A percentile compares a stretch with the other conserved stretches of the same genome.
These are phyloP conservation scores for Lypha dubia DNA, from an alignment of 2,888 invertebrate species.

Conservation along the genomic window DNA sequence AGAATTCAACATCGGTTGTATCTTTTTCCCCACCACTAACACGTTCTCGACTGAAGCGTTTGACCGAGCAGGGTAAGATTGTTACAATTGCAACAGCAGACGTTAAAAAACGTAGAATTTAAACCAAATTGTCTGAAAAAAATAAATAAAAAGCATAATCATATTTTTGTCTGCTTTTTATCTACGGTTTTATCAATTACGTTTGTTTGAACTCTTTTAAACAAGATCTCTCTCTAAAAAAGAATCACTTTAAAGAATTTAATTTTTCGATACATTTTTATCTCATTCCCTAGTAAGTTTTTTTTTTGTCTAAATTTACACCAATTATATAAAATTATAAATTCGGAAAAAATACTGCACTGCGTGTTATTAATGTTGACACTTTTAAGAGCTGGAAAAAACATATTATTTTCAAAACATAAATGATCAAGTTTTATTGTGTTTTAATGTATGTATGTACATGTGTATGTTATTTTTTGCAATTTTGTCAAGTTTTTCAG, in stretches of 20 bases:
- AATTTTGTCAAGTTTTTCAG: too few relatives aligned
- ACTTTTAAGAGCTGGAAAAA: slow-evolving; percentile 63
- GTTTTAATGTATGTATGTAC: neutral
- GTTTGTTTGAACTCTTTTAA: slow-evolving; percentile 17
- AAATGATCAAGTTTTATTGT: slow-evolving; percentile 8
- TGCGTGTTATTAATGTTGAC: slow-evolving; percentile 52
- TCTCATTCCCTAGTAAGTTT: slow-evolving; percentile 47
- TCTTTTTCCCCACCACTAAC: slow-evolving; percentile 75
- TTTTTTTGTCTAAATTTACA: slow-evolving; percentile 15
- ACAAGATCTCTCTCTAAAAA: slow-evolving; percentile 46
- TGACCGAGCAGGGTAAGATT: slow-evolving; percentile 52
- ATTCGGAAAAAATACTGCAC: slow-evolving; percentile 11
- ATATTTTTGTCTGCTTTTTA: neutral
- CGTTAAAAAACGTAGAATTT: slow-evolving; percentile 62
- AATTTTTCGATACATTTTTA: slow-evolving; percentile 29
- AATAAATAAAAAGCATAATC: too few relatives aligned
- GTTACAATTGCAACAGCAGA: neutral
- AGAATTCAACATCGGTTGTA: slow-evolving; percentile 5
- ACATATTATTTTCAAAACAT: neutral
- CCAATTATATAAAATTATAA: slow-evolving; percentile 31
- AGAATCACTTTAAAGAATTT: slow-evolving; percentile 26
- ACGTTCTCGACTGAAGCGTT: slow-evolving; percentile 75
- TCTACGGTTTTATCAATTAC: neutral
- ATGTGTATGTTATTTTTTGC: too few relatives aligned
- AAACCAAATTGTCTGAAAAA: slow-evolving; percentile 29